A percentile compares a stretch with the other conserved stretches of the same genome.
These are phyloP conservation scores for Aurelia coerulea DNA, from an alignment of 30 jellyfish, hydroid and myxozoan species.

Conservation along the genomic window DNA sequence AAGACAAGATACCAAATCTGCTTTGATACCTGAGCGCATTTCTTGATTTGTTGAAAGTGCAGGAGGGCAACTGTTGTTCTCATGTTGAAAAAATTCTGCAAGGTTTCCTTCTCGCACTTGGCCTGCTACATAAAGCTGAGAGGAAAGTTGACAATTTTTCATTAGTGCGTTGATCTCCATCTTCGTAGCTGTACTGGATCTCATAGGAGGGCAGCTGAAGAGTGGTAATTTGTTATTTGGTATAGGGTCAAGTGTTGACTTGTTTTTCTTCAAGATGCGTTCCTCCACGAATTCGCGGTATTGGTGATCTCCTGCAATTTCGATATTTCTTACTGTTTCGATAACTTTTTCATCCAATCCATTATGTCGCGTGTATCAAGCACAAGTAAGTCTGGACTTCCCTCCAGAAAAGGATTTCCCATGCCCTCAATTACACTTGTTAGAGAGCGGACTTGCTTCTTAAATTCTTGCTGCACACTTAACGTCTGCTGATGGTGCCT, in stretches of 20 bases:
- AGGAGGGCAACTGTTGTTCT: constrained; percentile 41
- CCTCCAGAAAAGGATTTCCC: constrained; percentile 43
- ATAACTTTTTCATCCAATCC: background rate
- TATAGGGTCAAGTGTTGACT: background rate
- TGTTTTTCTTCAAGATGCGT: background rate
- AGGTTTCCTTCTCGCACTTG: constrained; percentile 55
- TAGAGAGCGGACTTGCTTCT: constrained; percentile 8
- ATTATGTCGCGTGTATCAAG: background rate
- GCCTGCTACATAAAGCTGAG: constrained; percentile 38
- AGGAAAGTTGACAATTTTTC: constrained; percentile 22
- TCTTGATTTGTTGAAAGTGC: background rate
- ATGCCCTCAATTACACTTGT: background rate
- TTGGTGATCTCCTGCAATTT: background rate
- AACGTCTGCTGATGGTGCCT: constrained; percentile 24
- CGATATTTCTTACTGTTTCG: constrained; percentile 2
- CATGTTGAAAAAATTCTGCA: constrained; percentile 25
- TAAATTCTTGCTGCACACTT: constrained; percentile 5
- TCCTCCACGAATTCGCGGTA: constrained; percentile 3
- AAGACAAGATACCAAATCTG: constrained; percentile 18
- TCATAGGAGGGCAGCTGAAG: constrained; percentile 7
- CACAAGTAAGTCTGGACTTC: constrained; percentile 36
- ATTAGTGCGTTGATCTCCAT: constrained; percentile 1
- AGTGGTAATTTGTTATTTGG: background rate
- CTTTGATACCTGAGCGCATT: constrained; percentile 17
- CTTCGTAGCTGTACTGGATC: background rate